A percentile compares a stretch with the other conserved stretches of the same genome.
Evolutionary conservation across 2,797 vertebrate species (phyloP).

Genomic region (Pipistrellus kuhlii): DNA sequence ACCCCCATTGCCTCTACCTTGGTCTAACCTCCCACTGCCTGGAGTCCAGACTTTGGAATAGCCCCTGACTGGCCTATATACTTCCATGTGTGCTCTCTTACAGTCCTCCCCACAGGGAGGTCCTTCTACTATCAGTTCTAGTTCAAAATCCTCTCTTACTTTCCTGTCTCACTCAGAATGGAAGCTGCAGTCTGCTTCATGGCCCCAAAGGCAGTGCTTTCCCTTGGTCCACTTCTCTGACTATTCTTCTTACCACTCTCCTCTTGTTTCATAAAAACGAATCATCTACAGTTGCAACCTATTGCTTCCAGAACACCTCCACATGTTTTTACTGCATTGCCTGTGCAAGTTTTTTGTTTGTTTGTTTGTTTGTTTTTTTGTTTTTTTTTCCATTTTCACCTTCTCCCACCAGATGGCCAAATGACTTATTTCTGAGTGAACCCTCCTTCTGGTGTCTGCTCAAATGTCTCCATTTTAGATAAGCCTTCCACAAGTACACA

Average conservation of each 20-base stretch:
- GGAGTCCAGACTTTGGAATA: neutral
- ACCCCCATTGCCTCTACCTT: neutral
- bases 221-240: too few relatives aligned
- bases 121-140: neutral
- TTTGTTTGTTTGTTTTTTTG: neutral
- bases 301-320: accelerated
- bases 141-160: neutral
- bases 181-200: neutral
- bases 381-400: neutral
- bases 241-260: neutral
- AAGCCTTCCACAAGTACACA: neutral
- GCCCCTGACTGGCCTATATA: neutral
- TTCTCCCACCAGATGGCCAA: neutral
- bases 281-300: neutral
- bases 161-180: neutral
- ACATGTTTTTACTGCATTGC: neutral
- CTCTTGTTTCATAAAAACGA: neutral
- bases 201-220: neutral
- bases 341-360: neutral
- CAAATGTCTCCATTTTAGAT: neutral
- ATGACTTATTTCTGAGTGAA: neutral
- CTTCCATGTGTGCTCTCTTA: neutral
- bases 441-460: neutral
- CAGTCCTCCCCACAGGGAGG: neutral
- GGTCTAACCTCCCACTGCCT: neutral